Base-by-base conservation (phyloP, 2,797 vertebrate genomes). In the Anabacerthia variegaticeps region DNA sequence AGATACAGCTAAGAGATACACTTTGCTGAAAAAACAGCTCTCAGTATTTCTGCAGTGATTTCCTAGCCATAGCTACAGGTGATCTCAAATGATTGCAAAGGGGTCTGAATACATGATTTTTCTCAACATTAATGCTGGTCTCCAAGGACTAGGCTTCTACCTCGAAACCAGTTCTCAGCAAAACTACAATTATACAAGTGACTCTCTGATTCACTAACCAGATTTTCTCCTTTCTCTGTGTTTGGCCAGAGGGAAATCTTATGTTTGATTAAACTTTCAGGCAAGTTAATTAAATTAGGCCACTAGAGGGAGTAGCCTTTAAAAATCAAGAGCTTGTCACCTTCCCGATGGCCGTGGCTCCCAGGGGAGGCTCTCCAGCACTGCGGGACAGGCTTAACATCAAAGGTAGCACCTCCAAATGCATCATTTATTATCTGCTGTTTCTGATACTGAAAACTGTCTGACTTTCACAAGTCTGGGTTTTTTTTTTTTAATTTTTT, bases 231-330 rank as follows among this genome's bases (percentile, higher is more conserved):
- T 68, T 79, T 62, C 49, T 71, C 62, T 51, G 26, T 3, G 16
- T 14, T 41, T 48, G 23, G 30, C 41, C 10, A 28, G 59, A 59
- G 24, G 3, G 28, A 5, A 88, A 43, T 43, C 67, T 36, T 7
- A 30, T 39, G 8, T 32, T 37, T 24, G 24, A 54, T 32, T 12
- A 26, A 30, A 30, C 32, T 78, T 66, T 7, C 66, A 34, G 30
- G 12, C 18, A 12, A 61, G 4, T 22, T 32, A 46, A 58, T 37
- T 10, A 55, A 39, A 76, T 9, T 1, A 18, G 24, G 56, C 95
- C 96, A 74, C 96, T 79, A 96, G 96, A 94, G 96, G 96, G 93
- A 94, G 96, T 73, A 95, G 63, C 65, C 71, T 48, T 52, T 73
- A 20, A 37, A 37, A 59, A 62, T 5, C 76, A 54, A 10, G 51